A percentile compares a stretch with the other conserved stretches of the same genome.
These are phyloP conservation scores for Erethizon dorsatum DNA, from an alignment of 2,797 vertebrate genomes.

Conservation along the genomic window DNA sequence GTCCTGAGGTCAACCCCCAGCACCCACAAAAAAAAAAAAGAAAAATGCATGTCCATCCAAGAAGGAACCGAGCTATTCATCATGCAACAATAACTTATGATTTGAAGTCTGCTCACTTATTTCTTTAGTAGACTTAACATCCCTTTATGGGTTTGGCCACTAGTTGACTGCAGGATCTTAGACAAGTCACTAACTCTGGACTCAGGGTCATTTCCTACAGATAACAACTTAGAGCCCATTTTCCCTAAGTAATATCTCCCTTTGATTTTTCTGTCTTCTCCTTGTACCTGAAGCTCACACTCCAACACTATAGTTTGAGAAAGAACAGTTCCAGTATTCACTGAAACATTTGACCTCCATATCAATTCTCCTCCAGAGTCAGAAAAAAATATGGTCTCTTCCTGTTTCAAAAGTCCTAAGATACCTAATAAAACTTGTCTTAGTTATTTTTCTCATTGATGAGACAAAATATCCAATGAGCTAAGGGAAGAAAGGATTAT, in stretches of 20 bases:
- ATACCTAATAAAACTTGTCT: too few relatives aligned
- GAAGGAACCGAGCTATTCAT: not conserved
- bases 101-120: not conserved
- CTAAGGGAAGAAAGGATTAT: too few relatives aligned
- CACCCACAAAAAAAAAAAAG: not conserved
- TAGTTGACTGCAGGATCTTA: not conserved
- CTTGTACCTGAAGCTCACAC: not conserved
- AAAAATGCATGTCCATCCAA: not conserved
- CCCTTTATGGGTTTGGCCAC: not conserved
- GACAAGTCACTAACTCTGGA: not conserved
- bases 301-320: not conserved
- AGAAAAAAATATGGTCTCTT: too few relatives aligned
- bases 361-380: too few relatives aligned
- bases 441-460: too few relatives aligned
- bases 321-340: not conserved
- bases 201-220: not conserved
- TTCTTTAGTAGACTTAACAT: not conserved
- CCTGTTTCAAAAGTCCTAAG: too few relatives aligned
- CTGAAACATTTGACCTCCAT: too few relatives aligned
- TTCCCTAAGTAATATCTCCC: not conserved
- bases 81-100: not conserved
- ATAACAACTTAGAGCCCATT: not conserved
- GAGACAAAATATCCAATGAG: too few relatives aligned
- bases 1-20: too few relatives aligned
- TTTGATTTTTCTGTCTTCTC: not conserved